Percentiles rank a stretch among this genome's conserved stretches.
These are phyloP conservation scores for Drosophila triauraria DNA, from an alignment of 1,140 invertebrate species.

Conservation along the genomic window DNA sequence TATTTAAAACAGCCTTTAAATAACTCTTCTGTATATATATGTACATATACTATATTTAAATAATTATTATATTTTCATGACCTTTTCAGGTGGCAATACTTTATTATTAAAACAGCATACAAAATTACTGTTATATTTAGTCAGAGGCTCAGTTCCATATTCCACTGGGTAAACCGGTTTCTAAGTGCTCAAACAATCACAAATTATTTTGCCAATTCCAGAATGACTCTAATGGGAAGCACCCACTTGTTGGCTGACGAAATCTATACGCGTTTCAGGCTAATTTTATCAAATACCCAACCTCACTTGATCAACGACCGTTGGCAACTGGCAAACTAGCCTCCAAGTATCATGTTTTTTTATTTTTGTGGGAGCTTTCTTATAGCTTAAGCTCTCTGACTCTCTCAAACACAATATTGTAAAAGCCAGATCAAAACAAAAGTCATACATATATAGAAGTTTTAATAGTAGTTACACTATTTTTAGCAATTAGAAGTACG, in stretches of 20 bases:
- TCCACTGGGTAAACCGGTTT: background rate
- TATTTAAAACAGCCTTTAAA: no score
- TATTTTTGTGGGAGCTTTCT: conserved; percentile 4
- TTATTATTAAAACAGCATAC: no score
- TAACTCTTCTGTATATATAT: no score
- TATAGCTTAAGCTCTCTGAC: background rate
- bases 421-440: background rate
- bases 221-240: background rate
- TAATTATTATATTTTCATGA: no score
- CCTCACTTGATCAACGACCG: background rate
- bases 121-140: background rate
- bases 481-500: background rate
- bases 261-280: background rate
- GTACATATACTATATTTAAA: no score
- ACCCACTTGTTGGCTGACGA: background rate
- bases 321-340: conserved; percentile 16
- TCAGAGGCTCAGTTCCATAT: no score
- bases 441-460: no score
- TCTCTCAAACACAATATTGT: background rate
- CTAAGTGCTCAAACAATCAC: background rate
- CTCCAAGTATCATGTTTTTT: background rate
- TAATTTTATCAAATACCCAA: background rate
- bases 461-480: background rate
- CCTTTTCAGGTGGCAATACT: no score
- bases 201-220: no score